phyloP scores from a whole-genome alignment of 2,797 vertebrate genomes.

The Anomalospiza imberbis region DNA sequence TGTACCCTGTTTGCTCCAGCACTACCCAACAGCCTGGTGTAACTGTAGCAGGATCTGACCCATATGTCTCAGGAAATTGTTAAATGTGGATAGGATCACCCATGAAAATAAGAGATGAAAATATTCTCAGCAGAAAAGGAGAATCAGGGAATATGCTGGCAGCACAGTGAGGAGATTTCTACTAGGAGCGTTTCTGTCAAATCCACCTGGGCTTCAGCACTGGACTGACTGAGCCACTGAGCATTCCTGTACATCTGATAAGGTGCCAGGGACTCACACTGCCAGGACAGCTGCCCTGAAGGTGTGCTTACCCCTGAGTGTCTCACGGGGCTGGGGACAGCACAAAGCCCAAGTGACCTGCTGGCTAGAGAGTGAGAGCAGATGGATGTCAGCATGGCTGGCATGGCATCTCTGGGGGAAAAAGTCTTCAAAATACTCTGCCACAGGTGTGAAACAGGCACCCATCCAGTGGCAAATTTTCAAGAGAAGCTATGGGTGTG shows the following conservation, averaged over 20 bases:
- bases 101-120: not conserved
- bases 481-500: not conserved
- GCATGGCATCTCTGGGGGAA: rapidly evolving
- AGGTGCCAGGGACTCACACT: not conserved
- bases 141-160: not conserved
- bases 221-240: not conserved
- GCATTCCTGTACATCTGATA: not conserved
- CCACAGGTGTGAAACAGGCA: rapidly evolving
- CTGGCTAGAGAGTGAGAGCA: not conserved
- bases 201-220: not conserved
- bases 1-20: not conserved
- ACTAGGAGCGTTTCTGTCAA: rapidly evolving
- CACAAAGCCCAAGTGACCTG: rapidly evolving
- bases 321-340: not conserved
- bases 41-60: not conserved
- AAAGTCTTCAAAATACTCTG: not conserved
- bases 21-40: rapidly evolving
- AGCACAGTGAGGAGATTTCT: not conserved
- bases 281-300: not conserved
- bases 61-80: not conserved
- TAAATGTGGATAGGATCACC: not conserved
- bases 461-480: not conserved
- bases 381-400: rapidly evolving
- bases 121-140: not conserved
- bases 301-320: not conserved